Evolutionary conservation across 2,888 invertebrate species (phyloP), one percentile per base, ranked within the genome.

Genomic region (Xanthorhoe spadicearia): DNA sequence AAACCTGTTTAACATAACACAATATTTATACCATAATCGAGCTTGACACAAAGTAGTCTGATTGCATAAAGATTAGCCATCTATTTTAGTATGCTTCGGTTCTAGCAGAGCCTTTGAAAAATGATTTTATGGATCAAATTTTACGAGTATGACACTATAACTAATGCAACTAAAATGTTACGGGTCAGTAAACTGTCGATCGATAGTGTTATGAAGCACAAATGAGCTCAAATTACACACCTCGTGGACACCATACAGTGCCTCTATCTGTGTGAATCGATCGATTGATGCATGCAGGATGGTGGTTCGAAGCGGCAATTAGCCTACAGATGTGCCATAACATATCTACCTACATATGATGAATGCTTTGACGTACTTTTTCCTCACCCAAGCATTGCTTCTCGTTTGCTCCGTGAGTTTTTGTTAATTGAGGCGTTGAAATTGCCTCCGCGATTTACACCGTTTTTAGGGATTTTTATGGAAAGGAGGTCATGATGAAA

Each of bases 151-250:
- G 38, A 18, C 54, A 38, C 17, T 19, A 32, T 35, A 23, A 35
- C 19, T 38, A 59, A 59, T 51, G n/a, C 18, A 50, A 38, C 59
- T 38, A 51, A 38, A 35, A 50, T 50, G 18, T 59, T n/a, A 59
- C 50, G 38, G 54, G 35, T 54, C 54, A 54, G 38, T 38, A 18
- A 59, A 59, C 51, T 9, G 38, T 38, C 28, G 46, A 48, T 46
- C 61, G 61, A 53, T 61, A 53, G 52, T 58, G n/a, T 7, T 48
- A 38, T 58, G 32, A 49, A 49, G 49, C 23, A 28, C 49, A 64
- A 64, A 64, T 59, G 53, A 59, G 64, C 23, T 48, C 48, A 64
- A 63, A 59, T 54, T 59, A 50, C 38, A 52, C 46, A 59, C 59
- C 43, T 59, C 38, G 38, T 50, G 17, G 10, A 60, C 49, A 50